These are phyloP conservation scores for Cephus pulcher DNA, from an alignment of 2,888 invertebrate species.

Conservation along the genomic window DNA sequence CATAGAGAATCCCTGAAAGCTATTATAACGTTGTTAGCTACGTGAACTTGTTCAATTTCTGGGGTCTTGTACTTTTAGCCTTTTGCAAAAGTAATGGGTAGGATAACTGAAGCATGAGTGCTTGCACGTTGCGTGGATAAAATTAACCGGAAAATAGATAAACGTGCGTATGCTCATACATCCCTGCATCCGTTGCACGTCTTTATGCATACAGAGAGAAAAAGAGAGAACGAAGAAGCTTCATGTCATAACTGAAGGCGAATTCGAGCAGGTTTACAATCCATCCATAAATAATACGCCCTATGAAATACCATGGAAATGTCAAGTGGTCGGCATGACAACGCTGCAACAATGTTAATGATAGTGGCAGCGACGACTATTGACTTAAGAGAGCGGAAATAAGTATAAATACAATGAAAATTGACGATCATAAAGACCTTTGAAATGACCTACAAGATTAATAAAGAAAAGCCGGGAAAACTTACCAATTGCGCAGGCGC, in stretches of 20 bases:
- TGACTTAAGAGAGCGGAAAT: background rate
- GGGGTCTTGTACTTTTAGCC: background rate
- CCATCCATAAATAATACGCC: background rate
- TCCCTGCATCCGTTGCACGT: background rate
- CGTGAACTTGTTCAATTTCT: background rate
- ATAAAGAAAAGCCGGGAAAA: constrained; percentile 16
- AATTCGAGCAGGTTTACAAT: background rate
- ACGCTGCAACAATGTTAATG: background rate
- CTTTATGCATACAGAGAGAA: background rate
- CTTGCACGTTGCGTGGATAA: background rate
- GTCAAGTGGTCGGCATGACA: background rate
- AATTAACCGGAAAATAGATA: background rate
- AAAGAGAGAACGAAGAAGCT: too few relatives aligned
- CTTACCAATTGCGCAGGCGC: constrained; percentile 50
- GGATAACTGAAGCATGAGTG: background rate
- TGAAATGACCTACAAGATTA: background rate
- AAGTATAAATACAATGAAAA: background rate
- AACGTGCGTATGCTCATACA: background rate
- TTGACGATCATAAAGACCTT: background rate
- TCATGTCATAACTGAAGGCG: background rate
- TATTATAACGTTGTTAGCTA: background rate
- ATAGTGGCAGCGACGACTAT: background rate
- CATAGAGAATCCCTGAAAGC: background rate
- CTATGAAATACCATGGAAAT: background rate
- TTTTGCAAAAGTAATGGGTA: background rate